Conservation (phyloP, 2,797 vertebrate genomes). For the Cyclopterus lumpus region DNA sequence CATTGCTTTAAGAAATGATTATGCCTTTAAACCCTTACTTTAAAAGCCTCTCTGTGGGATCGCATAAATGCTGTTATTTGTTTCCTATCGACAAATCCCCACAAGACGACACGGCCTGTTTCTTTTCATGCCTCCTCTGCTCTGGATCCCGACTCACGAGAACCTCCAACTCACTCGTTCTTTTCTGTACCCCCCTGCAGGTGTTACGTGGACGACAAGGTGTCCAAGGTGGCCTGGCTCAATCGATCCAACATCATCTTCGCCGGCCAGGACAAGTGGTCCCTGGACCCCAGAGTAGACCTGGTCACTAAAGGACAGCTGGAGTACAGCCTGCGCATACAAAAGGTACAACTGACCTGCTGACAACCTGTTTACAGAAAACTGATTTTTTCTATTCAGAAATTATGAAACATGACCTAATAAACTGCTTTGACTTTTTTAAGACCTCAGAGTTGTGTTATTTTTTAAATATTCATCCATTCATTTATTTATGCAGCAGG, state of each 20-base stretch:
- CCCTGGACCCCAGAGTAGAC: constrained; percentile 96
- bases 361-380: background rate
- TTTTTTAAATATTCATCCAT: constrained; percentile 19
- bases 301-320: constrained; percentile 95
- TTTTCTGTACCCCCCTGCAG: constrained; percentile 76
- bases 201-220: constrained; percentile 98
- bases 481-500: constrained; percentile 28
- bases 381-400: background rate
- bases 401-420: constrained; percentile 7
- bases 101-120: background rate
- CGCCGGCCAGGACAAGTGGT: constrained; percentile 98
- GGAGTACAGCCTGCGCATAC: constrained; percentile 98
- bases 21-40: constrained; percentile 5
- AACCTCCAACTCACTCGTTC: background rate
- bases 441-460: background rate
- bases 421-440: constrained; percentile 13
- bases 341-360: constrained; percentile 84
- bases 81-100: constrained; percentile 3
- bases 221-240: constrained; percentile 98
- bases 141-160: background rate
- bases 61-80: constrained; percentile 10
- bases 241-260: constrained; percentile 99
- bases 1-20: constrained; percentile 6
- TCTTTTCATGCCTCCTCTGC: background rate
- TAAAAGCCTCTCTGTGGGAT: background rate